Percentiles rank a stretch among this genome's conserved stretches.
phyloP scores from a whole-genome alignment of 1,140 invertebrate species.

The Nixonia krombeini region DNA sequence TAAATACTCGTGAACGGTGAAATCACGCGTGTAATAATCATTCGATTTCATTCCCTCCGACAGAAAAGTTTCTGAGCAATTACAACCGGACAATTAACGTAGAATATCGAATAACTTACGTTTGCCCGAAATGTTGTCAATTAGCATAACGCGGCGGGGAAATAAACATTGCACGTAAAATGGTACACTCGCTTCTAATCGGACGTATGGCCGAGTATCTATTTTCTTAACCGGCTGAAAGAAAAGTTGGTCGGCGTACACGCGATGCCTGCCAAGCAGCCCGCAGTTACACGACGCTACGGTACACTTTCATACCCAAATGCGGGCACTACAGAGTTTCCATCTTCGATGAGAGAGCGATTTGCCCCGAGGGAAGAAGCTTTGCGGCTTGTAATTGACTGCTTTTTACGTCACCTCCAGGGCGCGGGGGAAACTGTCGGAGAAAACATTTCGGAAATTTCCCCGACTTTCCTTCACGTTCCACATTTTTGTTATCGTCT shows the following conservation, averaged over 20 bases:
- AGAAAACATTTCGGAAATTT: conserved; percentile 7
- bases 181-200: conserved; percentile 21
- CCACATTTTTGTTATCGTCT: conserved; percentile 32
- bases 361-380: conserved; percentile 4
- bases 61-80: too few species aligned
- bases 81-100: too few species aligned
- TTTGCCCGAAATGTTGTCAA: too few species aligned
- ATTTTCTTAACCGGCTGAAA: conserved; percentile 23
- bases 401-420: conserved; percentile 5
- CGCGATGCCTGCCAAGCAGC: conserved; percentile 12
- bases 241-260: conserved; percentile 24
- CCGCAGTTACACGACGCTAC: conserved; percentile 7
- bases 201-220: conserved; percentile 16
- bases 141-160: too few species aligned
- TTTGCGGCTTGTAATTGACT: conserved; percentile 7
- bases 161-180: too few species aligned
- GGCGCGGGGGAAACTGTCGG: neutral
- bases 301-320: conserved; percentile 12
- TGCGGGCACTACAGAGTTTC: conserved; percentile 15
- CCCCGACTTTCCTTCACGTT: conserved; percentile 12
- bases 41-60: too few species aligned
- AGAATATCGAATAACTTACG: too few species aligned
- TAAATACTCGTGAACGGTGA: too few species aligned
- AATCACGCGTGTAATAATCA: too few species aligned
- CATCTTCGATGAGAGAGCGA: conserved; percentile 14